Evolutionary conservation across 2,888 invertebrate genomes (phyloP), one percentile per base, ranked within the genome.

Genomic region (Atrina japonica): DNA sequence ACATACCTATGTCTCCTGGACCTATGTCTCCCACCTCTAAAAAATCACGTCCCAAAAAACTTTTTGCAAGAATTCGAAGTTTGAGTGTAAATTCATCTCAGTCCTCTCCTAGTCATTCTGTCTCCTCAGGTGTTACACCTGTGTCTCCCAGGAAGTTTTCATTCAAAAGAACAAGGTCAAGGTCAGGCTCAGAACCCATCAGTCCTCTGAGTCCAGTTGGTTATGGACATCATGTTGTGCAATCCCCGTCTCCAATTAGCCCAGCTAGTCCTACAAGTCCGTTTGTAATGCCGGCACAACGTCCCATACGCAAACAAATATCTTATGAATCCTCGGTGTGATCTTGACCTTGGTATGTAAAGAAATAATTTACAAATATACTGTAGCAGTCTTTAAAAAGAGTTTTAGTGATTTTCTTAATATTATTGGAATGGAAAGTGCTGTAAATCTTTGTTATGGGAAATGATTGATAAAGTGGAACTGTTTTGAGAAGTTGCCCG

Each of bases 1-100:
- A n/a, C n/a, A n/a, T n/a, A n/a, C 71, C 50, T 14, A 60, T 58
- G 49, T 67, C 40, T 23, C 40, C 59, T 23, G 64, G 74, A 97
- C 0, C 58, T 14, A 18, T 65, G 49, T 78, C 77, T 25, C 73
- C 76, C 14, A 49, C 60, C 25, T 68, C 76, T 7, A 70, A 75
- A 3, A 83, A 84, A 70, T 82, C 84, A 23, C 75, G 86, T 27
- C 82, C 87, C 18, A 77, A 82, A 60, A 86, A 84, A 72, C 77
- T 87, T n/a, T 84, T 87, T 70, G 83, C 84, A 21, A 81, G 83
- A 53, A 75, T 87, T 21, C 75, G 79, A 49, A 85, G 77, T 74
- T 65, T 80, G 29, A 80, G 75, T 70, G 73, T 78, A 5, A 75
- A 76, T 16, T 78, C 81, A 21, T 58, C 73, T 14, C 76, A 71